phyloP scores from a whole-genome alignment of 2,888 invertebrate genomes.

The Drosophila ezoana region DNA sequence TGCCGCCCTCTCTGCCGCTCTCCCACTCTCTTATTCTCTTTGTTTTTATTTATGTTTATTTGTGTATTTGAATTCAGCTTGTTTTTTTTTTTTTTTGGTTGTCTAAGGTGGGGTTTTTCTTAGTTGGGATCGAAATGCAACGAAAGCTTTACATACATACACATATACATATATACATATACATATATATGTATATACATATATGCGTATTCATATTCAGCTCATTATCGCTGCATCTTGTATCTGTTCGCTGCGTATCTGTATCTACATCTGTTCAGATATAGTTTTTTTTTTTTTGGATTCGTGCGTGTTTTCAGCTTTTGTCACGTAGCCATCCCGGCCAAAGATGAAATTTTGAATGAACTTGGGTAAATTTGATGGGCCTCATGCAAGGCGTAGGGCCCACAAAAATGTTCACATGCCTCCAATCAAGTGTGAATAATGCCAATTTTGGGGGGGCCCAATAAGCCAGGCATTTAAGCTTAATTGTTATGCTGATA shows the following conservation, averaged over 20 bases:
- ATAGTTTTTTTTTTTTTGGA: constrained; percentile 1
- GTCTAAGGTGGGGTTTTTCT: constrained; percentile 49
- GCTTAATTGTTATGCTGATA: constrained; percentile 81
- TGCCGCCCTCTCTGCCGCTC: constrained; percentile 17
- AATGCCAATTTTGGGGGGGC: constrained; percentile 69
- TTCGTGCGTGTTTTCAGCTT: constrained; percentile 29
- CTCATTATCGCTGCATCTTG: constrained; percentile 14
- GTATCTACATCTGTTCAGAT: constrained; percentile 14
- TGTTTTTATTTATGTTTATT: constrained; percentile 65
- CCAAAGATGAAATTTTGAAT: constrained; percentile 57
- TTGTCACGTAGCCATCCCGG: constrained; percentile 64
- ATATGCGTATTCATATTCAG: constrained; percentile 10
- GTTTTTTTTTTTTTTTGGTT: constrained; percentile 34
- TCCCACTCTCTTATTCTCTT: constrained; percentile 21
- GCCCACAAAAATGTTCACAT: constrained; percentile 62
- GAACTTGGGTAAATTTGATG: constrained; percentile 66
- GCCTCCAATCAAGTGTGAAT: constrained; percentile 77
- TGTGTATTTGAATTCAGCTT: constrained; percentile 64
- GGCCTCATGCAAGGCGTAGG: constrained; percentile 25
- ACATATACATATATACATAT: not conserved
- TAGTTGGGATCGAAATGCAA: constrained; percentile 49
- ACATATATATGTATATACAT: not conserved
- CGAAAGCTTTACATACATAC: constrained; percentile 42
- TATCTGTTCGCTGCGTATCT: constrained; percentile 18
- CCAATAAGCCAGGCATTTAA: constrained; percentile 65